phyloP scores from a whole-genome alignment of 2,113 vertebrate species.

The Notechis scutatus region DNA sequence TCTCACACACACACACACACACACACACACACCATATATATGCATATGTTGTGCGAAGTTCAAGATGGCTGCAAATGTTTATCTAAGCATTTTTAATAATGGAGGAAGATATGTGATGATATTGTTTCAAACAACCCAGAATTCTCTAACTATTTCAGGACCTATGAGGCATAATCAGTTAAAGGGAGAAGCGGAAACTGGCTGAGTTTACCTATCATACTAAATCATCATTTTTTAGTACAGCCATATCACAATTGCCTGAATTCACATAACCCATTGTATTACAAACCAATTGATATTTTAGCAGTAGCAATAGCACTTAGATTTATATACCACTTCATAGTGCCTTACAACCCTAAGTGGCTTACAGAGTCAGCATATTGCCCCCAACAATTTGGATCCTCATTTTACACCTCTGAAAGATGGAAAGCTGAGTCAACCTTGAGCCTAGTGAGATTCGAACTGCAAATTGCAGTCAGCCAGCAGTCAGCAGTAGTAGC shows the following conservation, averaged over 20 bases:
- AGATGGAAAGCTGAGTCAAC: too few species aligned
- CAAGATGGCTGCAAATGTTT: not conserved
- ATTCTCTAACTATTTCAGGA: not conserved
- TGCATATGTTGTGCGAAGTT: not conserved
- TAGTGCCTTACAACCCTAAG: too few species aligned
- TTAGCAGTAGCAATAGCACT: not conserved
- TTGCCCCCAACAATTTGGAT: too few species aligned
- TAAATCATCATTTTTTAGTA: not conserved
- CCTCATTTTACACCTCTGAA: too few species aligned
- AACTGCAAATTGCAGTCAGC: too few species aligned
- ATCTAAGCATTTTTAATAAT: not conserved
- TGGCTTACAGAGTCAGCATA: too few species aligned
- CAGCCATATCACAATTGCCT: not conserved
- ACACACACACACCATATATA: not conserved
- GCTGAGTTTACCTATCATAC: not conserved
- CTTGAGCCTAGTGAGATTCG: too few species aligned
- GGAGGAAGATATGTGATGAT: not conserved
- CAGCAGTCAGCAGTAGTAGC: too few species aligned
- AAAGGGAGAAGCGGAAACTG: not conserved
- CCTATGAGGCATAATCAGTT: not conserved
- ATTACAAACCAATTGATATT: not conserved
- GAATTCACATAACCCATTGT: not conserved
- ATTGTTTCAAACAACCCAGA: not conserved
- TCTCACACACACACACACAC: too few species aligned
- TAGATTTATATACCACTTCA: too few species aligned